Base-by-base conservation (phyloP, 2,113 vertebrate genomes). In the Halichoerus grypus region DNA sequence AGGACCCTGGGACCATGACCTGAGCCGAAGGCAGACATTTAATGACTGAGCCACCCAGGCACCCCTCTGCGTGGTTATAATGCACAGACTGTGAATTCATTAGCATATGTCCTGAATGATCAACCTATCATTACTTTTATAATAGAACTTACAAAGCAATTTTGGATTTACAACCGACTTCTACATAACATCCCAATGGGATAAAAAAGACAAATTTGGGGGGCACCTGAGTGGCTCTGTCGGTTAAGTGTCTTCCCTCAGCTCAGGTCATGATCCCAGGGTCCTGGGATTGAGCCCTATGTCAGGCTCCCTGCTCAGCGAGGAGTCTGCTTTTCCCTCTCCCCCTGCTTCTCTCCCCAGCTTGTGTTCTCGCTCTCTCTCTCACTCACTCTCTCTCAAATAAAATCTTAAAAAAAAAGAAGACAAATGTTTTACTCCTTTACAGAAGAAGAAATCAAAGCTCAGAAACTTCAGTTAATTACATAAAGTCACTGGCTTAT, bases 201-300 rank as follows among this genome's bases (percentile, higher is more conserved):
- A 15, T 36, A 82, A 46, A 82, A 71, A 88, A 65, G 19, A 36
- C 9, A 88, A 79, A 16, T n/a, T 87, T 71, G 71, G 67, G 67
- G 55, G 67, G n/a, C 33, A 9, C 16, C 67, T 69, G 67, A n/a
- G 33, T 36, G 67, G 67, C 33, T 69, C 67, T 36, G n/a, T 36
- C 14, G 0, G 18, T 36, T n/a, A 21, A 69, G 7, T 0, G 0
- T 69, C 67, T 36, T 33, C 16, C 16, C 26, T n/a, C 4, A 16
- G 9, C 33, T n/a, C 67, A 69, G 67, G 67, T 18, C 67, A 31
- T n/a, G 67, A 69, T n/a, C 67, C 18, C 33, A n/a, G 65, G 7
- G 33, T n/a, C 67, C 67, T 19, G 33, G 33, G 33, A n/a, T 18
- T 5, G 33, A 69, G 16, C 33, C 18, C 67, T 1, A 9, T 1